Evolutionary conservation across 2,888 invertebrate species (phyloP), one percentile per base, ranked within the genome.

Genomic region (Cryptus viduatorius): DNA sequence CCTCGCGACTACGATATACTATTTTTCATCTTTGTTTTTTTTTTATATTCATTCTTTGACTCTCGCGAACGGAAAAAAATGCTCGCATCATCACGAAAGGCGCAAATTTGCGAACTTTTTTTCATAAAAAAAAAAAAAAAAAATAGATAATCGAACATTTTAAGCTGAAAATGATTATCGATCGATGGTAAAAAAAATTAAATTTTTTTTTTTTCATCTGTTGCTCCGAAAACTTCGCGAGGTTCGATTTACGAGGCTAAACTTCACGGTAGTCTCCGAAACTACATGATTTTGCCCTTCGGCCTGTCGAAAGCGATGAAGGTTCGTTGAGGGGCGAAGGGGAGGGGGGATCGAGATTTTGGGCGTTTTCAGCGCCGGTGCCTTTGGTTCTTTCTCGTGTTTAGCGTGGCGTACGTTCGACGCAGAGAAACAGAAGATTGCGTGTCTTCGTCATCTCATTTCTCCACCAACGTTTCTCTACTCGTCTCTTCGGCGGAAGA

Each of bases 391-490:
- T 46, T 59, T 61, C 75, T 65, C 65, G 75, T 64, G 65, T 65
- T 76, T 76, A 76, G 24, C 65, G 65, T 75, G 48, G 64, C 75
- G 75, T 65, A 65, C 75, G 16, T 61, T 48, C 61, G 65, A 65
- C 64, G 75, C 75, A 14, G 75, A 65, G 75, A 65, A 76, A 76
- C 75, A 65, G 75, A 76, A 48, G 65, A 65, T 65, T 76, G 37
- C 50, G 64, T 76, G 50, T 65, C 75, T 50, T 64, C 75, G 65
- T 76, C 50, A 50, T 76, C 65, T 76, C 75, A 50, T 76, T 65
- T n/a, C 75, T 65, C 65, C 59, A 4, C 59, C 59, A 29, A 24
- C 59, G 24, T 53, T 53, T 64, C 75, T 75, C 64, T 64, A 19
- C 50, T 75, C 75, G 37, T 64, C 75, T 75, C 75, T 29, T 64